These are phyloP conservation scores for Neoascia interrupta DNA, from an alignment of 2,888 invertebrate genomes.

Conservation along the genomic window DNA sequence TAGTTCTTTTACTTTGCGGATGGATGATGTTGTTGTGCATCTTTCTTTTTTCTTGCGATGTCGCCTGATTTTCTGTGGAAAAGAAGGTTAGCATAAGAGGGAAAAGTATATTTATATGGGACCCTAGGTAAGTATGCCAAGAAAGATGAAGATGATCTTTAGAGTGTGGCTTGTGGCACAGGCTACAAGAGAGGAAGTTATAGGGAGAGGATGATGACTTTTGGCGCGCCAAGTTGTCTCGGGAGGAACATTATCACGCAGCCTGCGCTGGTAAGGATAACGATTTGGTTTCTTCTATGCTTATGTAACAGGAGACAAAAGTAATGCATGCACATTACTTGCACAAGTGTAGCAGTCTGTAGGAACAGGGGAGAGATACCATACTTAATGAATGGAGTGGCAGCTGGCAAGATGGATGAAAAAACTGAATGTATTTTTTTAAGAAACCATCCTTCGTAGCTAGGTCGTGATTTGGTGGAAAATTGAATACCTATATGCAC, in stretches of 20 bases:
- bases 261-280: slow-evolving; percentile 27
- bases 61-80: slow-evolving; percentile 28
- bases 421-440: no score
- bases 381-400: no score
- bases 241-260: slow-evolving; percentile 23
- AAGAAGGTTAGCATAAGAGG: slow-evolving; percentile 5
- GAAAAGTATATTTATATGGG: slow-evolving; percentile 13
- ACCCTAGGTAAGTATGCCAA: slow-evolving; percentile 61
- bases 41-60: slow-evolving; percentile 9
- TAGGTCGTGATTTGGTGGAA: no score
- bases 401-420: no score
- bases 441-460: no score
- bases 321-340: no score
- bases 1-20: slow-evolving; percentile 25
- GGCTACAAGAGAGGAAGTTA: background rate
- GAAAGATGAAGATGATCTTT: no score
- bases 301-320: no score
- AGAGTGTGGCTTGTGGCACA: slow-evolving; percentile 36
- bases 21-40: slow-evolving; percentile 31
- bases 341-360: no score
- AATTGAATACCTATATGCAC: no score
- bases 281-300: no score
- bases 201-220: slow-evolving; percentile 37
- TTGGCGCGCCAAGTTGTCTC: slow-evolving; percentile 66
- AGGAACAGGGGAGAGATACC: no score